Evolutionary conservation across 2,113 vertebrate genomes (phyloP), one percentile per base, ranked within the genome.

Genomic region (Tetrao urogallus): DNA sequence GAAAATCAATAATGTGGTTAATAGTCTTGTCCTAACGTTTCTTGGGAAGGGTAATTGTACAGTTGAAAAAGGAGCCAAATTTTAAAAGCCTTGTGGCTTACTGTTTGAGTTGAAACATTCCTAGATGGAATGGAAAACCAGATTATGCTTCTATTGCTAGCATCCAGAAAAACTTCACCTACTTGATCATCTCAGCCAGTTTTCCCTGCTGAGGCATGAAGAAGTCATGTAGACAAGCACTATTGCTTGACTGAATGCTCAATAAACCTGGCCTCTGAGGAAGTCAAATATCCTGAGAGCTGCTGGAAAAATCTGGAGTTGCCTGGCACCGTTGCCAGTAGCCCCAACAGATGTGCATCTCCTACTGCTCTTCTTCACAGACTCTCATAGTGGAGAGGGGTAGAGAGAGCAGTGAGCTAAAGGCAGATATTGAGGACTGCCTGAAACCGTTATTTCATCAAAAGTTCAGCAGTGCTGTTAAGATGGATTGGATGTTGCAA

Each of bases 1-100:
- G 90, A 79, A 94, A 95, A 96, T 96, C 91, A 93, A 94, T 97
- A 90, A 30, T 91, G 36, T 93, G 91, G 89, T 90, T 94, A 94
- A 96, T 95, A 86, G 89, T 90, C 88, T 94, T 77, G 79, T 95
- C 79, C 90, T 91, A 95, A 88, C 70, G 50, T 69, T 97, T 94
- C 89, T 88, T 91, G 82, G 77, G 90, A 94, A 95, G 54, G 73
- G 80, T 83, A 96, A 88, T 93, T 58, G 80, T 69, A 28, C n/a
- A 81, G 80, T 50, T 66, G 81, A 63, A 93, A 92, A 95, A 95
- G 91, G 89, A 95, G 88, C 86, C 90, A 78, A 91, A 94, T 61
- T 97, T 84, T 88, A 93, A 95, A 95, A 96, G 82, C 90, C 74
- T 74, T 14, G 57, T 86, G 88, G 82, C 76, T 95, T 81, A 72